Percentiles rank a stretch among this genome's conserved stretches.
These are phyloP conservation scores for Chloropsis hardwickii DNA, from an alignment of 2,113 vertebrate genomes.

Conservation along the genomic window DNA sequence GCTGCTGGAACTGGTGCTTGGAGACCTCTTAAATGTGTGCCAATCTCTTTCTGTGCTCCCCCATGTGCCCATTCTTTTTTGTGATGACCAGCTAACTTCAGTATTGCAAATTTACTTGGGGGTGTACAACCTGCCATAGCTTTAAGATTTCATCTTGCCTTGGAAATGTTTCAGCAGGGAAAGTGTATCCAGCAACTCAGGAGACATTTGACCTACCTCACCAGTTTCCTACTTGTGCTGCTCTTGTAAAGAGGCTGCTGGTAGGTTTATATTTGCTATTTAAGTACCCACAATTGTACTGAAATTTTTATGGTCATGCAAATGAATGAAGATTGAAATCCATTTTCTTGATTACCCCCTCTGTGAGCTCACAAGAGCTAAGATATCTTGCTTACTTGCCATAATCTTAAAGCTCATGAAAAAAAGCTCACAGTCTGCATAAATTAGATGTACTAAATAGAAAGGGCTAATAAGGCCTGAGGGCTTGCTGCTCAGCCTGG, in stretches of 20 bases:
- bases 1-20: neutral
- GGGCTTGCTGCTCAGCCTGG: neutral
- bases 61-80: accelerated
- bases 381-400: neutral
- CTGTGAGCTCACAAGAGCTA: neutral
- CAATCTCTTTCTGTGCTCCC: neutral
- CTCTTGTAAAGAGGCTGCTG: neutral
- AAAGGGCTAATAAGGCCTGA: neutral
- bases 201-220: neutral
- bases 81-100: neutral
- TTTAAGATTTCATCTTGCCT: neutral
- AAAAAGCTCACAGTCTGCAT: neutral
- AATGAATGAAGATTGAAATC: neutral
- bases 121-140: neutral
- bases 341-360: neutral
- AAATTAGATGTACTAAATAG: neutral
- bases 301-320: neutral
- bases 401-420: neutral
- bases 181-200: neutral
- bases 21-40: neutral
- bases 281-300: neutral
- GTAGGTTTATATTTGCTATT: neutral
- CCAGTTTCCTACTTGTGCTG: neutral
- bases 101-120: neutral
- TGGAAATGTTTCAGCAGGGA: neutral